Base-by-base conservation (phyloP, 2,888 invertebrate species). In the Dynastes grantii region DNA sequence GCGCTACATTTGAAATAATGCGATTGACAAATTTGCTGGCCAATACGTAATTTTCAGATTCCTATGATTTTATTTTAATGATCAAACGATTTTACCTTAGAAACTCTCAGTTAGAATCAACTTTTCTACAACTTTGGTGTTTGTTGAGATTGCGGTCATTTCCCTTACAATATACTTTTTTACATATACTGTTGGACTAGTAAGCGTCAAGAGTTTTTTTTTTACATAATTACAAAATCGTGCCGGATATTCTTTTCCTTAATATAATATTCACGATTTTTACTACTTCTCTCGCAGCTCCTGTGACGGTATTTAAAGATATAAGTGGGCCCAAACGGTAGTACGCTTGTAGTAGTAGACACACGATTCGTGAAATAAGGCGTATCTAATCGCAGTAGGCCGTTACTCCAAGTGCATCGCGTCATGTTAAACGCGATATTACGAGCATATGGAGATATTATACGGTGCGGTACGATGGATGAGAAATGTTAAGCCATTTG, bases 311-410 rank as follows among this genome's bases (percentile, higher is more conserved):
- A 55, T 61, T 65, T 65, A 40, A 65, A 65, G 32, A 65, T 65
- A n/a, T 65, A 65, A 65, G 13, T 40, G 45, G 32, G 40, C 40
- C n/a, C 65, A n/a, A 13, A n/a, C 61, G 27, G 40, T 65, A 32
- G 40, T n/a, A n/a, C 8, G 5, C 4, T 2, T 13, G n/a, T 45
- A 45, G 40, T 16, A 65, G 40, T 27, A 40, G 22, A n/a, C 22
- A n/a, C 65, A 40, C 16, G 65, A 32, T 32, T 65, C 65, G n/a
- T 40, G 16, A 65, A 65, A 65, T 40, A 65, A 65, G 40, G 65
- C 65, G 37, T 37, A 65, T 65, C 65, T 65, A 65, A 65, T 65
- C n/a, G 40, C 2, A 40, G 65, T 65, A 65, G 40, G 27, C 16
- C 65, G 40, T 65, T 65, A 65, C 40, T 65, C 65, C 8, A 37